Percentiles rank a stretch among this genome's conserved stretches.
These are phyloP conservation scores for Orestias chungarensis DNA, from an alignment of 2,797 vertebrate genomes.

Conservation along the genomic window DNA sequence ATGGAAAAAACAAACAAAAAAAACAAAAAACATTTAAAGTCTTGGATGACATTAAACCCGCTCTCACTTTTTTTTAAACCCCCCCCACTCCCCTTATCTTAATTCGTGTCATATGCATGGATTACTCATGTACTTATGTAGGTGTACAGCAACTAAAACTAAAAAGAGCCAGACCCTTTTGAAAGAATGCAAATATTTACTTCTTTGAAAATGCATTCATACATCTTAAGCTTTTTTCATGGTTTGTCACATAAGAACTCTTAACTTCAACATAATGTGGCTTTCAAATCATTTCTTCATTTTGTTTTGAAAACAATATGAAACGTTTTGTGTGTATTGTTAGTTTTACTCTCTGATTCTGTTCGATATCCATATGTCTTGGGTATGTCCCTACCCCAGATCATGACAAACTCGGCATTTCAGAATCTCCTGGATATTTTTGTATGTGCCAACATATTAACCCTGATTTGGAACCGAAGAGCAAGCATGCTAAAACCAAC, in stretches of 20 bases:
- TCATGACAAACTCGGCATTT: no score
- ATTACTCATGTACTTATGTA: not conserved
- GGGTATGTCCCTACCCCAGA: not conserved
- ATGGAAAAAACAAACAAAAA: slow-evolving; percentile 2
- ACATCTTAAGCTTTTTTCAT: no score
- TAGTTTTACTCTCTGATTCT: not conserved
- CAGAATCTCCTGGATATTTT: no score
- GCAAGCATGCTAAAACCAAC: not conserved
- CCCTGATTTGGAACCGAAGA: not conserved
- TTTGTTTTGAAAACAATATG: not conserved
- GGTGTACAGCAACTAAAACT: not conserved
- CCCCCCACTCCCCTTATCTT: not conserved
- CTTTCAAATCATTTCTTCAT: not conserved
- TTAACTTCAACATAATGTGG: not conserved
- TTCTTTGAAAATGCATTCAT: no score
- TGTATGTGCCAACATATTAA: not conserved
- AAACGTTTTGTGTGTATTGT: not conserved
- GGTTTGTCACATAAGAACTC: not conserved
- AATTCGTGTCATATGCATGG: not conserved
- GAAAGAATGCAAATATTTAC: no score
- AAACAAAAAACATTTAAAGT: no score
- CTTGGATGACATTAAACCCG: no score
- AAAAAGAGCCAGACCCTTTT: not conserved
- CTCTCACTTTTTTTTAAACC: not conserved
- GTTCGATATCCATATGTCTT: not conserved